phyloP scores from a whole-genome alignment of 2,888 invertebrate genomes.

The Leptinotarsa tumamoca region DNA sequence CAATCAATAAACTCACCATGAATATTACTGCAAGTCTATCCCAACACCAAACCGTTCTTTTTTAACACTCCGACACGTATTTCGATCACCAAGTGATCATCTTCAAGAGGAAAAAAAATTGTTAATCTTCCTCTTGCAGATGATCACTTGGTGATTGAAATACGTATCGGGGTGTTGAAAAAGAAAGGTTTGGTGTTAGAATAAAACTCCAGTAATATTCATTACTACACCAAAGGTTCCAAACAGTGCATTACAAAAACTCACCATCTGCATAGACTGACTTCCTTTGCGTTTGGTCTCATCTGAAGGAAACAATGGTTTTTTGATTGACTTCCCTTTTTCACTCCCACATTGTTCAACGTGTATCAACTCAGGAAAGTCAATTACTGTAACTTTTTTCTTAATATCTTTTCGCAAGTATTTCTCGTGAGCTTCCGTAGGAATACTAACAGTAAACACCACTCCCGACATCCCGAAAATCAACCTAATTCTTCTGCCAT shows the following conservation, averaged over 20 bases:
- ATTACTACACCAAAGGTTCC: too few species aligned
- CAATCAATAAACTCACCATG: conserved; percentile 8
- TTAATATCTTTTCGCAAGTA: conserved; percentile 49
- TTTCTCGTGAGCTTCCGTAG: conserved; percentile 68
- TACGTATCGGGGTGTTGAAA: too few species aligned
- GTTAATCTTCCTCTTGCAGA: too few species aligned
- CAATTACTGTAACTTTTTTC: conserved; percentile 49
- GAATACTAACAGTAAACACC: conserved; percentile 72
- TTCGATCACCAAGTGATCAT: too few species aligned
- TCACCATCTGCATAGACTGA: conserved; percentile 32
- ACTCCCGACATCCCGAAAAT: conserved; percentile 68
- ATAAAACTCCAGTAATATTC: too few species aligned
- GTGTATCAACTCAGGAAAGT: conserved; percentile 21
- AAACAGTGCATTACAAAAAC: background rate
- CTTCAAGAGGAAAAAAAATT: too few species aligned
- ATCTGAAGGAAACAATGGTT: background rate
- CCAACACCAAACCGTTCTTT: too few species aligned
- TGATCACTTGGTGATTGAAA: too few species aligned
- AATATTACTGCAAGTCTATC: too few species aligned
- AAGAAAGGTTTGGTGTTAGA: too few species aligned
- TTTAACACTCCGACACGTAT: too few species aligned
- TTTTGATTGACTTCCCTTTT: background rate
- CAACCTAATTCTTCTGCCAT: background rate
- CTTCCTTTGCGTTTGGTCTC: conserved; percentile 12
- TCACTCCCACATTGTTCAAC: background rate